Conservation (phyloP, 2,888 invertebrate genomes). For the Exocentrus adspersus region DNA sequence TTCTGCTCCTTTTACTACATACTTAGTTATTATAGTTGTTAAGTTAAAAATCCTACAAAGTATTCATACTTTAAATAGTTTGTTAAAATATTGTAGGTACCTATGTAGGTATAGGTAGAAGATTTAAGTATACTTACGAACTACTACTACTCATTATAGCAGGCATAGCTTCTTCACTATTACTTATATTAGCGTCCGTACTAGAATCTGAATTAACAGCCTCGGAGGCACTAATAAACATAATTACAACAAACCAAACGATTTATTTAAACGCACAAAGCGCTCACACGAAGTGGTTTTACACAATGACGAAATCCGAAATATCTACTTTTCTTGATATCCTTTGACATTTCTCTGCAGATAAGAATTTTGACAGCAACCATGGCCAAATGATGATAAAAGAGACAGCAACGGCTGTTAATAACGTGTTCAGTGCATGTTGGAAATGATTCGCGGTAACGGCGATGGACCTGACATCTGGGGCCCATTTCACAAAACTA, state of each 20-base stretch:
- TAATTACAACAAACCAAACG: slow-evolving; percentile 58
- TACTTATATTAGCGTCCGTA: slow-evolving; percentile 55
- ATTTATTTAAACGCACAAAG: slow-evolving; percentile 13
- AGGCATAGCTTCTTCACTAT: slow-evolving; percentile 62
- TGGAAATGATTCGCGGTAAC: too few relatives aligned
- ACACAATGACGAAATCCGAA: slow-evolving; percentile 32
- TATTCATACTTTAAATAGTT: too few relatives aligned
- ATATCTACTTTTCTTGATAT: slow-evolving; percentile 21
- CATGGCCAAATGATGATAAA: slow-evolving; percentile 12
- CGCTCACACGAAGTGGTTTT: slow-evolving; percentile 21
- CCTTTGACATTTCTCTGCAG: slow-evolving; percentile 24
- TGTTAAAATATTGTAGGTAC: too few relatives aligned
- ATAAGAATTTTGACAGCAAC: slow-evolving; percentile 18
- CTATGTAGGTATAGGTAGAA: too few relatives aligned
- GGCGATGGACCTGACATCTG: too few relatives aligned
- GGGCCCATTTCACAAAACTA: too few relatives aligned
- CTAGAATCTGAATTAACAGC: slow-evolving; percentile 59
- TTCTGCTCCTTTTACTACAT: too few relatives aligned
- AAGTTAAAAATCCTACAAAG: too few relatives aligned
- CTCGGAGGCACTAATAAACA: slow-evolving; percentile 63
- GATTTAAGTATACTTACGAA: slow-evolving; percentile 56
- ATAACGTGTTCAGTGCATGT: too few relatives aligned
- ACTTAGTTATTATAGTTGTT: too few relatives aligned
- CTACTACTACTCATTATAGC: slow-evolving; percentile 61
- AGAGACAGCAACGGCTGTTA: too few relatives aligned